Evolutionary conservation across 2,113 vertebrate genomes (phyloP), one percentile per base, ranked within the genome.

Genomic region (Panthera tigris): DNA sequence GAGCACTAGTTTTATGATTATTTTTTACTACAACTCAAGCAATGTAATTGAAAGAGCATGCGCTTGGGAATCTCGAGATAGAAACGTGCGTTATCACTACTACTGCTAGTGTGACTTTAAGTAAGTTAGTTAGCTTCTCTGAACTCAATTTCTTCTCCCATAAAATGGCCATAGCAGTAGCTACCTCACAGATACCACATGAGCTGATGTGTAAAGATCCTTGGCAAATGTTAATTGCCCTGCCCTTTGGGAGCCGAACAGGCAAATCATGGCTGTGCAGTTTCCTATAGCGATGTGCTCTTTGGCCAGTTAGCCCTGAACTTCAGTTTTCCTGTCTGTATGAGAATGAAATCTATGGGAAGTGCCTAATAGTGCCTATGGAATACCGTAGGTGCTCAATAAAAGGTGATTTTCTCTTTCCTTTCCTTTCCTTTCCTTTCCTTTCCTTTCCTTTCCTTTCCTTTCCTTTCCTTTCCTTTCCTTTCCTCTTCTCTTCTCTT

Each of bases 401-500:
- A 27, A 83, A 86, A 93, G 36, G 21, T 25, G 85, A 61, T 79
- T 29, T 97, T 71, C 52, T 93, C 81, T 68, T 93, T 84, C 68
- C 73, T 57, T 41, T 94, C 36, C 18, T 91, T 16, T 41, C 41
- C 6, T 41, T 5, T 41, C 41, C 6, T 41, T 41, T 41, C 41
- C 39, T 39, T 39, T 39, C 39, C 39, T 39, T 39, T 39, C 39
- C 39, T 39, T 39, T 39, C 39, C 39, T 39, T 39, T 39, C 39
- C 39, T 39, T 39, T 39, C 39, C 39, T 39, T 39, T 41, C 5
- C 39, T 41, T 41, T 41, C 5, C 39, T 41, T 5, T 41, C 5
- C 41, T 41, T 0, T 41, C 5, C 41, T 41, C 0, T 7, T 1
- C 41, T 45, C 0, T 7, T 1, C 41, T 45, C 0, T 39, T 3